These are phyloP conservation scores for Heliconius eleuchia DNA, from an alignment of 1,140 invertebrate species.

Conservation along the genomic window DNA sequence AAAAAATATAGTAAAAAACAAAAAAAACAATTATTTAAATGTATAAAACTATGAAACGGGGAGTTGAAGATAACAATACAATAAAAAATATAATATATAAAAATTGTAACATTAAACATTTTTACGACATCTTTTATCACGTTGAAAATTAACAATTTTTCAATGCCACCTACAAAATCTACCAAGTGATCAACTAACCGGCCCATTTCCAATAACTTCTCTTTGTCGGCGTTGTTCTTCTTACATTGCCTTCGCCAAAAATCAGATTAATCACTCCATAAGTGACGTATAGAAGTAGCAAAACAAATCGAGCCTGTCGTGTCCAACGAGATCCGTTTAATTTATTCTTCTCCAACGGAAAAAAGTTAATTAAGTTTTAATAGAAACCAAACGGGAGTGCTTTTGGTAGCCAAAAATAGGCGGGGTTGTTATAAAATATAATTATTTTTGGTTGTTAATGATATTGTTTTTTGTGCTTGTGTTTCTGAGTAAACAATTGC, in stretches of 20 bases:
- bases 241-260: conserved; percentile 55
- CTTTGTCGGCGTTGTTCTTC: conserved; percentile 65
- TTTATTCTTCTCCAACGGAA: conserved; percentile 71
- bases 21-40: too few species aligned
- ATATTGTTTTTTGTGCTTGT: conserved; percentile 56
- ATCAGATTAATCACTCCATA: conserved; percentile 75
- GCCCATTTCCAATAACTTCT: conserved; percentile 18
- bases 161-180: conserved; percentile 27
- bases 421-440: conserved; percentile 77
- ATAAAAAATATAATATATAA: neutral
- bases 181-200: conserved; percentile 31
- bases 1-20: too few species aligned
- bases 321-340: conserved; percentile 60
- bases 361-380: conserved; percentile 82
- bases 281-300: conserved; percentile 79
- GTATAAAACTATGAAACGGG: too few species aligned
- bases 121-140: neutral
- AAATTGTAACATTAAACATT: neutral
- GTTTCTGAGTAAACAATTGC: conserved; percentile 69
- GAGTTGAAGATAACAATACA: too few species aligned
- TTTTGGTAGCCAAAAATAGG: conserved; percentile 80
- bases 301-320: conserved; percentile 75
- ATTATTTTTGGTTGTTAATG: conserved; percentile 72
- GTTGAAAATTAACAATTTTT: conserved; percentile 16
- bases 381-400: conserved; percentile 78